phyloP scores from a whole-genome alignment of 2,888 invertebrate genomes.

The Hanleya hanleyi region DNA sequence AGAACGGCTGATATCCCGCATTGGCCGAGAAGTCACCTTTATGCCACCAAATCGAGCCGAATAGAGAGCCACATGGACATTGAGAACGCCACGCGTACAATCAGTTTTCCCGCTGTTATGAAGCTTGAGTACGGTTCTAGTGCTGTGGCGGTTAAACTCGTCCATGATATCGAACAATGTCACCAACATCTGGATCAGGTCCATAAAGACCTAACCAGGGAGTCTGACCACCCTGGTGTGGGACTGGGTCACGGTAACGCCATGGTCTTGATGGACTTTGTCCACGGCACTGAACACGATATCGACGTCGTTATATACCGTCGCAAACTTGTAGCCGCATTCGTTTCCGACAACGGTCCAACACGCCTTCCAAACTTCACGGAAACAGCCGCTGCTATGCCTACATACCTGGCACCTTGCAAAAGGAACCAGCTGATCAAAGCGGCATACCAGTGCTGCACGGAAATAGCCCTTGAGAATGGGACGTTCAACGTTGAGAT shows the following conservation, averaged over 20 bases:
- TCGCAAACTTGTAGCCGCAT: conserved; percentile 48
- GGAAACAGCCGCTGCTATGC: conserved; percentile 51
- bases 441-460: conserved; percentile 45
- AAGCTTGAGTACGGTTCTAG: conserved; percentile 57
- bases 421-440: neutral
- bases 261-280: conserved; percentile 46
- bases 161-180: conserved; percentile 38
- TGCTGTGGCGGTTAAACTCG: conserved; percentile 50
- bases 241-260: conserved; percentile 49
- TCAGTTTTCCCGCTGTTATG: conserved; percentile 43
- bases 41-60: conserved; percentile 31
- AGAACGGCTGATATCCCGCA: conserved; percentile 46
- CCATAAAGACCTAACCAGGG: conserved; percentile 25
- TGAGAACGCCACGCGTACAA: conserved; percentile 17
- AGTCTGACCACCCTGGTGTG: conserved; percentile 44
- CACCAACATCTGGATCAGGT: conserved; percentile 29
- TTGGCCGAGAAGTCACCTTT: conserved; percentile 44
- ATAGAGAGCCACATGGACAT: conserved; percentile 32
- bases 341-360: conserved; percentile 56
- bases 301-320: conserved; percentile 50
- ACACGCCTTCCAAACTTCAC: conserved; percentile 43
- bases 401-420: conserved; percentile 13
- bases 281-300: conserved; percentile 53
- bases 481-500: conserved; percentile 54
- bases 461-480: conserved; percentile 19